phyloP scores from a whole-genome alignment of 2,797 vertebrate species.

The Argyrosomus regius region DNA sequence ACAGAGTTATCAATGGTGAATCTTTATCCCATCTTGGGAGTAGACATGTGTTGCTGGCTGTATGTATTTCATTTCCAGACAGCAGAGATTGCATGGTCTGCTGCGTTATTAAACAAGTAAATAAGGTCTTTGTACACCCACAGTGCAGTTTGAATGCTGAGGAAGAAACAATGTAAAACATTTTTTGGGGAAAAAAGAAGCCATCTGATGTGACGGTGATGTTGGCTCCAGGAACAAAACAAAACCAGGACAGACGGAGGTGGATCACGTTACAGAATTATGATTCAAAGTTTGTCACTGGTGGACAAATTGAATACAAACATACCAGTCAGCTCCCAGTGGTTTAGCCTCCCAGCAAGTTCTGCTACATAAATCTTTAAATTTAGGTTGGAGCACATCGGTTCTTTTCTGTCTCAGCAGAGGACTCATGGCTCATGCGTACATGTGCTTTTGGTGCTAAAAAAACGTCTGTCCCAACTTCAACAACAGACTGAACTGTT shows the following conservation, averaged over 20 bases:
- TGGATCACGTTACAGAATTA: not conserved
- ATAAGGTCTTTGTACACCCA: not conserved
- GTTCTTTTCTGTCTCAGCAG: not conserved
- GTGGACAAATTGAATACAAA: not conserved
- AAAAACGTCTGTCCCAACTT: not conserved
- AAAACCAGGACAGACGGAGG: too few species aligned
- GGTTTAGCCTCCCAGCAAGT: not conserved
- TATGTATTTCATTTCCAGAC: too few species aligned
- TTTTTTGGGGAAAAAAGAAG: not conserved
- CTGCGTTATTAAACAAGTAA: too few species aligned
- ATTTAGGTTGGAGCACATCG: too few species aligned
- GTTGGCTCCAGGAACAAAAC: not conserved
- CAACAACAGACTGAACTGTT: constrained; percentile 12
- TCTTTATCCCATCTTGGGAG: not conserved
- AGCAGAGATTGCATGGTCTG: not conserved
- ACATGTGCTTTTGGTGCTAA: constrained; percentile 1
- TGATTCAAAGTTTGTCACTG: not conserved
- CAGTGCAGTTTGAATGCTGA: not conserved
- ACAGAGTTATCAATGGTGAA: not conserved
- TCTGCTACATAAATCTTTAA: not conserved
- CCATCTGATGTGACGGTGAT: not conserved
- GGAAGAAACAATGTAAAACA: not conserved
- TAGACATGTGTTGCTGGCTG: not conserved
- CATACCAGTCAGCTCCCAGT: not conserved
- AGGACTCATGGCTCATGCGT: not conserved